Conservation (phyloP, 2,797 vertebrate genomes). For the Enteromius anoplus region DNA sequence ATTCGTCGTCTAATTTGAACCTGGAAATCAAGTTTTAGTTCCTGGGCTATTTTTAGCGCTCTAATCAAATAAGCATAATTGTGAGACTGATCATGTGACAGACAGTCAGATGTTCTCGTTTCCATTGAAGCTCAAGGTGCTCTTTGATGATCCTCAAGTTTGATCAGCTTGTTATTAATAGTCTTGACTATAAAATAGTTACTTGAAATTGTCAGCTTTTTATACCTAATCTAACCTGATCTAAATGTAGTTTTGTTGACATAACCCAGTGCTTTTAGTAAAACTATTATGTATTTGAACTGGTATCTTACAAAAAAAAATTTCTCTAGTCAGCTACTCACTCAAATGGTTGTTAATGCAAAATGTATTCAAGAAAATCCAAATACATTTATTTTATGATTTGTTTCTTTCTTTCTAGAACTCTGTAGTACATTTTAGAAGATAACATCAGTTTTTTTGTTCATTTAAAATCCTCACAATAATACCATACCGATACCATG, state of each 20-base stretch:
- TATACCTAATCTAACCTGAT: background rate
- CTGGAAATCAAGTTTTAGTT: background rate
- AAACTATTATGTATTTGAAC: background rate
- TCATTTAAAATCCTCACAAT: background rate
- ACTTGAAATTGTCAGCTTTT: background rate
- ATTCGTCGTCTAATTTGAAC: background rate
- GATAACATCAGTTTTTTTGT: background rate
- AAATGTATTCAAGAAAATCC: no score
- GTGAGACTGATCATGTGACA: constrained; percentile 21
- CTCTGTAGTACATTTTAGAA: background rate
- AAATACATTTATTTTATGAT: background rate
- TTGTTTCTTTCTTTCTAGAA: background rate
- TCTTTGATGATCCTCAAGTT: background rate
- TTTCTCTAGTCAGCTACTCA: background rate
- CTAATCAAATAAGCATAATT: background rate
- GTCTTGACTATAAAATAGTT: background rate
- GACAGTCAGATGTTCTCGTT: constrained; percentile 19
- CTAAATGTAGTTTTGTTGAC: background rate
- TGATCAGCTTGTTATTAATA: background rate
- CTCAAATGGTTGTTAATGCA: background rate
- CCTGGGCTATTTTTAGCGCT: background rate
- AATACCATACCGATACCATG: background rate
- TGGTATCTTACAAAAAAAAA: background rate
- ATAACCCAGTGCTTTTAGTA: background rate
- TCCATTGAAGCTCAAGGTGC: constrained; percentile 3